phyloP scores from a whole-genome alignment of 2,113 vertebrate genomes.

The Microcebus lehilahytsara region DNA sequence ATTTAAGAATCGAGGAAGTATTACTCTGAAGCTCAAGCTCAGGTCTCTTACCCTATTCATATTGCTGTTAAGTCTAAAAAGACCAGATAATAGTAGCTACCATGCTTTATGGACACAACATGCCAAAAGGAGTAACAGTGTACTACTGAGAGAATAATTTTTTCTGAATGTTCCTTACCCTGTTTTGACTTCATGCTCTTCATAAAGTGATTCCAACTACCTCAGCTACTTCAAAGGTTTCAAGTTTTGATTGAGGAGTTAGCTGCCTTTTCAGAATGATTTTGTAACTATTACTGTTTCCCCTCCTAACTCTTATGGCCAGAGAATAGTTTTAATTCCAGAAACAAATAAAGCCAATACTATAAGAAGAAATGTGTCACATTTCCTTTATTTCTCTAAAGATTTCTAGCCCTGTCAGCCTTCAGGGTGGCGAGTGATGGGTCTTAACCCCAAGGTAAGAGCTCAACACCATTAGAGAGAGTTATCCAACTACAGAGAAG shows the following conservation, averaged over 20 bases:
- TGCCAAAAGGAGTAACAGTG: neutral
- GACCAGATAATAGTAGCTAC: neutral
- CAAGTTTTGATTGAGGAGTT: neutral
- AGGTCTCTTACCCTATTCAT: neutral
- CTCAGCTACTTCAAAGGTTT: neutral
- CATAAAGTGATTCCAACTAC: neutral
- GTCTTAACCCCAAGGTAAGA: neutral
- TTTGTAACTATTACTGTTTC: conserved; percentile 16
- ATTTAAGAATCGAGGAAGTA: neutral
- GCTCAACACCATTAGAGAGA: neutral
- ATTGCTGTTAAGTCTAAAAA: neutral
- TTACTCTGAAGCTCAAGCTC: neutral
- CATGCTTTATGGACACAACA: neutral
- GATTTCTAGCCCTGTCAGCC: neutral
- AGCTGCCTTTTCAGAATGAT: neutral
- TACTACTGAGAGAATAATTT: neutral
- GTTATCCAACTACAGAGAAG: neutral
- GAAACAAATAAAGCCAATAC: conserved; percentile 33
- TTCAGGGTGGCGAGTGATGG: neutral
- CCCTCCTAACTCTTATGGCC: neutral
- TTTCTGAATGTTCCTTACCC: neutral
- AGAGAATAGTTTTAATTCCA: neutral
- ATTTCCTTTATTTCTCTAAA: conserved; percentile 29
- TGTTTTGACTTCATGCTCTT: conserved; percentile 21
- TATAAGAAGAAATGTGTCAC: neutral